Base-by-base conservation (phyloP, 1,140 invertebrate species). In the Eumaeus atala region DNA sequence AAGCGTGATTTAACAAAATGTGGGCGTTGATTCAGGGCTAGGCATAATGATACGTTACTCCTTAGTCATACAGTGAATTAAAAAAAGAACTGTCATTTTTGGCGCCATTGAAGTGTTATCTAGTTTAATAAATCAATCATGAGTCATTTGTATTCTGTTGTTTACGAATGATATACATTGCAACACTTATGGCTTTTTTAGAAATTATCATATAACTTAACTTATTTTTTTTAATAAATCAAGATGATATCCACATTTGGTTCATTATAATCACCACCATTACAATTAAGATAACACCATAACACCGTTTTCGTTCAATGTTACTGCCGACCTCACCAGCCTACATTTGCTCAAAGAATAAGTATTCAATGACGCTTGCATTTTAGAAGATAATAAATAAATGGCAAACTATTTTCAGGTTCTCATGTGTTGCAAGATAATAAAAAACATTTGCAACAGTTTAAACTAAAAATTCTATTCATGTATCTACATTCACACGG, bases 31-130 rank as follows among this genome's bases (percentile, higher is more conserved):
- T 16, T 44, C 40, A 44, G 40, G 40, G 40, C 40, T 17, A 16
- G 40, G 40, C 16, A 40, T 44, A 44, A 44, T 44, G n/a, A 44
- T 44, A 44, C 40, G 40, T 44, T 44, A 44, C 14, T 14, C 12
- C 40, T 44, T 44, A 44, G 40, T 44, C 40, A 44, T 44, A 44
- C 14, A 16, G n/a, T 14, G 12, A 7, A n/a, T 14, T 44, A 44
- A 44, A 44, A 42, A 44, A 44, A 14, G 9, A 44, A 16, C 40
- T 44, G 40, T 44, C 16, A 16, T 44, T 44, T 44, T 44, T 44
- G 40, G 40, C 40, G 40, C 40, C 40, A 44, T 18, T 9, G 12
- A 14, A 16, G 38, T n/a, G 21, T 28, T 28, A 44, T 18, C 40
- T 14, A 28, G 9, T 44, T 16, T 44, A 44, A 44, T 16, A 44